Percentiles rank a stretch among this genome's conserved stretches.
These are phyloP conservation scores for Scleropages formosus DNA, from an alignment of 2,797 vertebrate species.

Conservation along the genomic window DNA sequence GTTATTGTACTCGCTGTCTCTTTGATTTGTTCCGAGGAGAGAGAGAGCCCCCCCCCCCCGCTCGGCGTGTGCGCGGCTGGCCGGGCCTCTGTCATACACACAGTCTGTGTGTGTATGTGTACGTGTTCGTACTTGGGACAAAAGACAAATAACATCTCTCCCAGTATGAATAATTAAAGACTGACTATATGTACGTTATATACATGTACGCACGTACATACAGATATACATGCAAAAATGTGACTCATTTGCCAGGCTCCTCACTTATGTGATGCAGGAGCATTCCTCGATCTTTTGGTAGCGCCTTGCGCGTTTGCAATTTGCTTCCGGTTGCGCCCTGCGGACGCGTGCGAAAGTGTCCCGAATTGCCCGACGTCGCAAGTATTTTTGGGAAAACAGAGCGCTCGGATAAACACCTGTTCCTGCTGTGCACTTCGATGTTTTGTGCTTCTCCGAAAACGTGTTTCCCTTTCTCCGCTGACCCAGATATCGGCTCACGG, in stretches of 20 bases:
- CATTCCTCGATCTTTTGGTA: conserved; percentile 56
- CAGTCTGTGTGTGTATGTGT: conserved; percentile 21
- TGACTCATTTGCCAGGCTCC: conserved; percentile 39
- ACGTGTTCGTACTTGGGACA: conserved; percentile 60
- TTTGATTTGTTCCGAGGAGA: conserved; percentile 48
- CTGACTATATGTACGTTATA: conserved; percentile 72
- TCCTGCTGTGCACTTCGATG: conserved; percentile 39
- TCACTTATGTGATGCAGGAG: conserved; percentile 58
- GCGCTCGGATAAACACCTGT: conserved; percentile 53
- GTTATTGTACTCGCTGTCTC: conserved; percentile 58
- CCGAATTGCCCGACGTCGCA: conserved; percentile 41
- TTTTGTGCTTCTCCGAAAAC: conserved; percentile 35
- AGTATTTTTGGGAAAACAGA: conserved; percentile 50
- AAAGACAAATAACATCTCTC: conserved; percentile 62
- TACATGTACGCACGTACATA: too few relatives aligned
- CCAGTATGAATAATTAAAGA: conserved; percentile 68
- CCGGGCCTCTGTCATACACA: background rate
- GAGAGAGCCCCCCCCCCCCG: conserved; percentile 39
- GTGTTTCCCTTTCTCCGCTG: conserved; percentile 28
- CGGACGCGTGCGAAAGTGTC: conserved; percentile 57
- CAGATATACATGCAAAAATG: conserved; percentile 51
- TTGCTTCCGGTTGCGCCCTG: conserved; percentile 61
- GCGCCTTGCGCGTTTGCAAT: too few relatives aligned
- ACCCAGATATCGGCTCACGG: background rate
- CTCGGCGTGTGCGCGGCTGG: conserved; percentile 13